Percentiles rank a stretch among this genome's conserved stretches.
These are phyloP conservation scores for Hemiscyllium ocellatum DNA, from an alignment of 2,113 vertebrate genomes.

Conservation along the genomic window DNA sequence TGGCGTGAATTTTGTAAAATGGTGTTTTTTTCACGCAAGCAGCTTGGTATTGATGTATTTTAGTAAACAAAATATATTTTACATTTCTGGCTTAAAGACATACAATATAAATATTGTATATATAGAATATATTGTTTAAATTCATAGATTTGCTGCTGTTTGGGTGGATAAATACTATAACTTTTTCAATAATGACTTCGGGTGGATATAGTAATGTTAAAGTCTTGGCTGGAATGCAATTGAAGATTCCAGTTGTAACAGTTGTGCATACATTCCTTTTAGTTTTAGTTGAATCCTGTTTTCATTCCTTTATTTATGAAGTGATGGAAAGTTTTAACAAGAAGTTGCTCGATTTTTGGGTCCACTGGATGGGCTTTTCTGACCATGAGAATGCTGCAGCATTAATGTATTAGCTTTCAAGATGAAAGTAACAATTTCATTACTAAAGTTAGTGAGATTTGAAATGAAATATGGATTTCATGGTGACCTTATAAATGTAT, in stretches of 20 bases:
- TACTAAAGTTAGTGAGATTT: constrained; percentile 24
- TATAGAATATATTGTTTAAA: constrained; percentile 39
- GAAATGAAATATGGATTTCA: constrained; percentile 24
- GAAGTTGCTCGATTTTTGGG: constrained; percentile 34
- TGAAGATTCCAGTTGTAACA: constrained; percentile 21
- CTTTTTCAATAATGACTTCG: constrained; percentile 37
- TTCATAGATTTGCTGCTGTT: constrained; percentile 37
- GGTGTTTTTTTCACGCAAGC: constrained; percentile 37
- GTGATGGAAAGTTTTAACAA: constrained; percentile 32
- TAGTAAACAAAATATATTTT: constrained; percentile 39
- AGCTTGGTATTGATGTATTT: constrained; percentile 38
- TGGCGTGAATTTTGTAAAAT: constrained; percentile 38
- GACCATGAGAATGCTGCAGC: constrained; percentile 33
- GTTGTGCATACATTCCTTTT: constrained; percentile 23
- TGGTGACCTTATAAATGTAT: constrained; percentile 31
- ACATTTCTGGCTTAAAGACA: constrained; percentile 37
- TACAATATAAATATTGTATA: constrained; percentile 38
- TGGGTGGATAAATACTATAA: constrained; percentile 37
- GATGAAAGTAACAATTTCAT: constrained; percentile 14
- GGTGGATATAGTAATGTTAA: constrained; percentile 35
- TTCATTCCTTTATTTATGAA: constrained; percentile 37
- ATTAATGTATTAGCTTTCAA: not conserved
- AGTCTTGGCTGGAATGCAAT: not conserved
- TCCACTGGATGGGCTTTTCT: constrained; percentile 37
- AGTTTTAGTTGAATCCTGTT: constrained; percentile 36